Evolutionary conservation across 64 coral and sea anemone species (phyloP), one percentile per base, ranked within the genome.

Genomic region (Pachyseris speciosa): DNA sequence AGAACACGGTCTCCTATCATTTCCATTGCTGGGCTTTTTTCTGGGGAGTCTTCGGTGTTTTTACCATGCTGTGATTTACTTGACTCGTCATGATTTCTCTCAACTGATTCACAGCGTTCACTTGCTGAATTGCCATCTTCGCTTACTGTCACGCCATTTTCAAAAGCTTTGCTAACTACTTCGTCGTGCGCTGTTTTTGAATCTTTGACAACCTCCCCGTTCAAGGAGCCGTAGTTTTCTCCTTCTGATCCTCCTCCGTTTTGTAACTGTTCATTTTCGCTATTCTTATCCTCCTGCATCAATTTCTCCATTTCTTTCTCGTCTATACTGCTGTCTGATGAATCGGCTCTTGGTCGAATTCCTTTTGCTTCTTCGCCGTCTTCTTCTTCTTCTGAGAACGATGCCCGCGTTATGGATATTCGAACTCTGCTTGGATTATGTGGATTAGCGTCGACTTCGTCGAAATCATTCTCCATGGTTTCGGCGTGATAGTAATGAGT

Each of bases 1-100:
- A 99, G 69, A 66, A 99, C 97, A 3, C 97, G 70, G 72, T 99
- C 97, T 31, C 97, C 97, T 53, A 99, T 93, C 90, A 99, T 93
- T 86, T 99, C 97, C 58, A 95, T 71, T 2, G 53, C 51, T 1
- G 77, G 77, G 41, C 77, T 81, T 63, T 81, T 81, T 4, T 61
- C 37, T 10, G 84, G 91, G 5, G 67, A 87, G 26, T 20, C 30
- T 72, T 74, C 47, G n/a, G 22, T 55, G 44, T 87, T 87, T 39
- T 24, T 26, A 73, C 67, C 34, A 73, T 87, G 20, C 29, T 37
- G 19, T 17, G 84, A 87, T 37, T 87, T 53, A 59, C 34, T 20
- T 30, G 47, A 43, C 17, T 73, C 68, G 37, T 22, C 84, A 58
- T 52, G n/a, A n/a, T 22, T 41, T 32, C 61, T 51, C 40, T 24